These are phyloP conservation scores for Hyperoplus lanceolatus DNA, from an alignment of 2,797 vertebrate species.

Conservation along the genomic window DNA sequence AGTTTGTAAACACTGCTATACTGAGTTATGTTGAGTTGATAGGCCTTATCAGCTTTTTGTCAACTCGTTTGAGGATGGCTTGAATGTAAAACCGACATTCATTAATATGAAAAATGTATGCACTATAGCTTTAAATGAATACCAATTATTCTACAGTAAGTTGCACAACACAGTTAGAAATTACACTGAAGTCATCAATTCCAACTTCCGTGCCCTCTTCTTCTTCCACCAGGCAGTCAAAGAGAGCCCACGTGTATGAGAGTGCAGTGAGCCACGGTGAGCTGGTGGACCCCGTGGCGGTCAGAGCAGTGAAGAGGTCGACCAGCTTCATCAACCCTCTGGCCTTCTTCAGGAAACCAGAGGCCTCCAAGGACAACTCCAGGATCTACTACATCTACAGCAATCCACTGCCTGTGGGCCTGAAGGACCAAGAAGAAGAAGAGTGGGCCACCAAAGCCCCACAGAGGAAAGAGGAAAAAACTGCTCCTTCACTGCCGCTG, in stretches of 20 bases:
- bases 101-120: too few species aligned
- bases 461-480: slow-evolving; percentile 25
- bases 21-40: too few species aligned
- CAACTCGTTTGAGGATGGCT: too few species aligned
- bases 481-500: slow-evolving; percentile 11
- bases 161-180: neutral
- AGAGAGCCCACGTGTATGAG: slow-evolving; percentile 79
- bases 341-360: slow-evolving; percentile 69
- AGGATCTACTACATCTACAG: slow-evolving; percentile 86
- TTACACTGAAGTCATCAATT: neutral
- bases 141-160: too few species aligned
- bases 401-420: slow-evolving; percentile 81
- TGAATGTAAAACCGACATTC: too few species aligned
- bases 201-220: slow-evolving; percentile 24
- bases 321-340: slow-evolving; percentile 79
- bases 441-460: slow-evolving; percentile 29
- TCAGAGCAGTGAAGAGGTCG: slow-evolving; percentile 76
- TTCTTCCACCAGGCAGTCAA: slow-evolving; percentile 67
- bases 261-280: slow-evolving; percentile 66
- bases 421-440: slow-evolving; percentile 75
- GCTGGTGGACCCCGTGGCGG: slow-evolving; percentile 54
- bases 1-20: too few species aligned
- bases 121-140: too few species aligned
- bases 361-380: slow-evolving; percentile 70
- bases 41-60: too few species aligned